phyloP scores from a whole-genome alignment of 2,797 vertebrate genomes.

The Sparus aurata region DNA sequence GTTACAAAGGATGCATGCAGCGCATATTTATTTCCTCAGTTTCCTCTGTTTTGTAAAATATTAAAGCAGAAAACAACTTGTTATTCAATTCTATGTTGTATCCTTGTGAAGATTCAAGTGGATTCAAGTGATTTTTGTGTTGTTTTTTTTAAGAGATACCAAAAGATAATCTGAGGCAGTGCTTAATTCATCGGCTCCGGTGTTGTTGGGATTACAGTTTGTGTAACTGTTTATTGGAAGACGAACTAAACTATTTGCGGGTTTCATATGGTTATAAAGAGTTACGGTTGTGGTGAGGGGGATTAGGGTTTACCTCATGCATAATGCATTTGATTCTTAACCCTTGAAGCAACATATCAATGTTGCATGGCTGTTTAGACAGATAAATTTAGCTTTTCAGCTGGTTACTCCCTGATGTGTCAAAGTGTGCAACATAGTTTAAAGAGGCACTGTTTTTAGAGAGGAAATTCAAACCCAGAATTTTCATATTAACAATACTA shows the following conservation, averaged over 20 bases:
- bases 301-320: constrained; percentile 16
- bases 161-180: not conserved
- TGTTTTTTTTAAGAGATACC: not conserved
- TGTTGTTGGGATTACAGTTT: constrained; percentile 5
- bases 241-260: constrained; percentile 29
- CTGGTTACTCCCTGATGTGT: constrained; percentile 17
- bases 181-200: constrained; percentile 5
- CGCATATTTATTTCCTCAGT: constrained; percentile 1
- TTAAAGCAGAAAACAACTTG: not conserved
- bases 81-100: not conserved
- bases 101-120: not conserved
- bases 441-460: not conserved
- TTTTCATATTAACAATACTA: too few relatives aligned
- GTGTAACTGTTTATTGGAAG: constrained; percentile 12
- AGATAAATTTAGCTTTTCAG: constrained; percentile 5
- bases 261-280: constrained; percentile 26
- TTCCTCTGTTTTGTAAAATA: not conserved
- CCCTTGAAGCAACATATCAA: constrained; percentile 40
- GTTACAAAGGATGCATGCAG: not conserved
- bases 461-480: too few relatives aligned
- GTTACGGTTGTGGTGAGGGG: not conserved
- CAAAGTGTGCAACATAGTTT: not conserved
- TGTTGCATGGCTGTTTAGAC: constrained; percentile 29
- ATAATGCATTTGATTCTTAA: constrained; percentile 37
- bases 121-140: not conserved